Percentiles rank a stretch among this genome's conserved stretches.
Conservation (phyloP, 2,888 invertebrate genomes). For the Elmis aenea region DNA sequence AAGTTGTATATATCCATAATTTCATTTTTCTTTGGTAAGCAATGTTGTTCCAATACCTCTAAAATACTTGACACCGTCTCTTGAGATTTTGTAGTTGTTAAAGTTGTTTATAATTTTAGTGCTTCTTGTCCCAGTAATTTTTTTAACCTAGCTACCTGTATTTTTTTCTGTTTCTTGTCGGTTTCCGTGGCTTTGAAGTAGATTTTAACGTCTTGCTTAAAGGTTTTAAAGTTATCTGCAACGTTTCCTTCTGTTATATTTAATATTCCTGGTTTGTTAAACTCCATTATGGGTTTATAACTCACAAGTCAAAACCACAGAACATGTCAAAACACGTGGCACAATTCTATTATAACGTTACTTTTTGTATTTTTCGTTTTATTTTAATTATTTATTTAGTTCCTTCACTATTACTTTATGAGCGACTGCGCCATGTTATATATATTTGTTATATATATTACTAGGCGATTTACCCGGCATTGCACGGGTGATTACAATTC, state of each 20-base stretch:
- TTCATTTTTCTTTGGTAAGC: constrained; percentile 15
- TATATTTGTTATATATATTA: too few species aligned
- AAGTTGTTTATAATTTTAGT: constrained; percentile 4
- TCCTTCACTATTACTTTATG: too few species aligned
- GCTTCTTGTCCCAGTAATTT: constrained; percentile 2
- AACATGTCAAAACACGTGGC: too few species aligned
- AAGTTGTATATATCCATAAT: constrained; percentile 15
- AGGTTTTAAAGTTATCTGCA: background rate
- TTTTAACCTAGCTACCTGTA: constrained; percentile 1
- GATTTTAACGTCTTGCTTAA: constrained; percentile 2
- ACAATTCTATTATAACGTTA: too few species aligned
- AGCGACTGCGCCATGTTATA: too few species aligned
- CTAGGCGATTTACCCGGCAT: too few species aligned
- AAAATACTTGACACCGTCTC: constrained; percentile 8
- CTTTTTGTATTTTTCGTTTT: too few species aligned
- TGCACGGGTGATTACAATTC: too few species aligned
- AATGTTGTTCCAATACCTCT: constrained; percentile 11
- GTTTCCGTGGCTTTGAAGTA: constrained; percentile 3
- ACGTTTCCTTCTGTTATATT: background rate
- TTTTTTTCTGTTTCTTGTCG: background rate
- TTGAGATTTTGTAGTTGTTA: too few species aligned
- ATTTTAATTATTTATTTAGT: too few species aligned
- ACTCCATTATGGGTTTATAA: too few species aligned
- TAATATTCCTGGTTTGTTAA: constrained; percentile 1
- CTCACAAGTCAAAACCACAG: too few species aligned